These are phyloP conservation scores for Aproaerema taeniolella DNA, from an alignment of 2,888 invertebrate genomes.

Conservation along the genomic window DNA sequence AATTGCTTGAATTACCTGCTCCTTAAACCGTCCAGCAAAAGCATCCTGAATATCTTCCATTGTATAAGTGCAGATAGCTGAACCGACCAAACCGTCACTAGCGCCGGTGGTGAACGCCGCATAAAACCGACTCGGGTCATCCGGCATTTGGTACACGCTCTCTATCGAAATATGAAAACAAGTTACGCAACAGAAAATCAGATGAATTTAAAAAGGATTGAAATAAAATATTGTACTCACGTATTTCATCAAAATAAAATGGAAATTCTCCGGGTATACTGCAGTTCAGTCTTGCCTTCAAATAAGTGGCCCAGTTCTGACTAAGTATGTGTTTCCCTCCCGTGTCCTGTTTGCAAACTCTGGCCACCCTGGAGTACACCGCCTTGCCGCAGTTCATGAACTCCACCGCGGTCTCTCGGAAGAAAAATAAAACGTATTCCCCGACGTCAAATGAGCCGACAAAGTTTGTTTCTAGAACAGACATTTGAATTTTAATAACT, in stretches of 20 bases:
- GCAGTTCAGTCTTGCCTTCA: slow-evolving; percentile 83
- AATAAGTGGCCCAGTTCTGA: slow-evolving; percentile 83
- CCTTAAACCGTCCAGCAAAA: slow-evolving; percentile 83
- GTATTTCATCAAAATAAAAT: slow-evolving; percentile 86
- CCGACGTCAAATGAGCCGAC: slow-evolving; percentile 83
- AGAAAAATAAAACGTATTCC: slow-evolving; percentile 83
- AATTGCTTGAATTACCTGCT: too few relatives aligned
- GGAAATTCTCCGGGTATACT: slow-evolving; percentile 85
- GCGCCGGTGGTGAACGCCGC: slow-evolving; percentile 83
- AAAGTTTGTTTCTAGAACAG: slow-evolving; percentile 82
- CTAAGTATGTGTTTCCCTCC: slow-evolving; percentile 81
- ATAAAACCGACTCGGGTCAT: slow-evolving; percentile 79
- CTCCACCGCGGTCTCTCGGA: slow-evolving; percentile 83
- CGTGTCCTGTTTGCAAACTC: slow-evolving; percentile 84
- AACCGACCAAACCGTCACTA: slow-evolving; percentile 81
- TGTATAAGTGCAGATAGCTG: slow-evolving; percentile 83
- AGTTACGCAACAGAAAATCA: not conserved
- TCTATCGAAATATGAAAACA: slow-evolving; percentile 54
- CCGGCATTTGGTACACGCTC: slow-evolving; percentile 81
- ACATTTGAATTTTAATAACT: slow-evolving; percentile 2
- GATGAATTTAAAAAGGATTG: not conserved
- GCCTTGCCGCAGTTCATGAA: slow-evolving; percentile 83
- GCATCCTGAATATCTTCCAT: slow-evolving; percentile 80
- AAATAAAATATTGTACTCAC: slow-evolving; percentile 70
- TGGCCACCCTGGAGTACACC: slow-evolving; percentile 83